Conservation (phyloP, 2,113 vertebrate genomes). For the Bombycilla garrulus region DNA sequence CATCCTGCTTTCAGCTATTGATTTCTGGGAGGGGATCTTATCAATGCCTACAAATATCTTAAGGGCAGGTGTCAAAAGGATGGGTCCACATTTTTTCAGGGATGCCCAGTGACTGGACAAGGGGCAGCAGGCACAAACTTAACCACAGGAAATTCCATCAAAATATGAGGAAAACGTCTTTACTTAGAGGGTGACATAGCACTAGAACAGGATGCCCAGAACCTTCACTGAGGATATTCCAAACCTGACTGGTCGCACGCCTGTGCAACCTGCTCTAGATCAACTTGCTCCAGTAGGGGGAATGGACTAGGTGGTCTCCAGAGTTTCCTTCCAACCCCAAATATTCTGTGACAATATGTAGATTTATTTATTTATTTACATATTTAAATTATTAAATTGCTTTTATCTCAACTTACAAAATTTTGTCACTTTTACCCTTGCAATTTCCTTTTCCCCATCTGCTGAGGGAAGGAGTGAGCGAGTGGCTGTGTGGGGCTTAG, state of each 20-base stretch:
- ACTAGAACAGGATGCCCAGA: background rate
- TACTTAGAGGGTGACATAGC: too few species aligned
- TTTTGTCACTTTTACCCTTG: background rate
- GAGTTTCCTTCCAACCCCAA: background rate
- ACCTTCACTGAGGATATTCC: background rate
- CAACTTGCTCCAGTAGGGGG: background rate
- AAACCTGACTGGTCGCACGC: background rate
- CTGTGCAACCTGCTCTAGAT: background rate
- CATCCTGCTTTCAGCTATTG: background rate
- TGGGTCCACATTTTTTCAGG: background rate
- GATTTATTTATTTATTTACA: too few species aligned
- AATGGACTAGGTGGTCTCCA: background rate
- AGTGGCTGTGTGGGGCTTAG: background rate
- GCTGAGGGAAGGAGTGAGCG: rapidly evolving
- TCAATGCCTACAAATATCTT: background rate
- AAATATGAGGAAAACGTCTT: background rate
- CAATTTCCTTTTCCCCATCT: background rate
- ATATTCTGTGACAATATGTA: background rate
- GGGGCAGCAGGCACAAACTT: background rate
- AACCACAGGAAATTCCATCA: background rate
- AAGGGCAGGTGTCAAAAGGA: too few species aligned
- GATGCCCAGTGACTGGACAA: background rate
- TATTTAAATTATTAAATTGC: background rate
- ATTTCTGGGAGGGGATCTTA: background rate
- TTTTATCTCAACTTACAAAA: rapidly evolving